Conservation (phyloP, 1,140 invertebrate genomes). For the Oncopeltus fasciatus region DNA sequence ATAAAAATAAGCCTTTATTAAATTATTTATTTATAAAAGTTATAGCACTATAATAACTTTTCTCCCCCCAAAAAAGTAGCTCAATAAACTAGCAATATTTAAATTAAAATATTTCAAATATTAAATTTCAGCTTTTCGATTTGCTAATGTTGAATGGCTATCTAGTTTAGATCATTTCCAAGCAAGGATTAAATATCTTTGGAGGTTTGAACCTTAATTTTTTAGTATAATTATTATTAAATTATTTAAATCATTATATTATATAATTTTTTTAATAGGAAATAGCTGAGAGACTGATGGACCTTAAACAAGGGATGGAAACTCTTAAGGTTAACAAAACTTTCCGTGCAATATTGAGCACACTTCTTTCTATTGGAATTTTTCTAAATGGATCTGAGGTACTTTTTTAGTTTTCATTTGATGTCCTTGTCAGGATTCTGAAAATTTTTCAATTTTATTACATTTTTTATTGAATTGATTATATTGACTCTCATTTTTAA, state of each 20-base stretch:
- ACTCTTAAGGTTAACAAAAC: slow-evolving; percentile 81
- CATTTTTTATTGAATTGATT: background rate
- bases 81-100: no score
- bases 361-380: slow-evolving; percentile 87
- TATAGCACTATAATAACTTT: no score
- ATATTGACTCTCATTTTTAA: background rate
- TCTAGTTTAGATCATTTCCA: no score
- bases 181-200: background rate
- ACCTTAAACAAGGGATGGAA: slow-evolving; percentile 91
- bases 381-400: slow-evolving; percentile 89
- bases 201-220: background rate
- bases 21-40: no score
- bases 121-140: no score
- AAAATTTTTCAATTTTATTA: no score
- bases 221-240: background rate
- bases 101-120: no score
- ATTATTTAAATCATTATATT: background rate
- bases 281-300: slow-evolving; percentile 95
- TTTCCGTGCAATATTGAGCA: slow-evolving; percentile 85
- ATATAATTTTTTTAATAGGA: slow-evolving; percentile 44
- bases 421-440: no score
- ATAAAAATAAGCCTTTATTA: no score
- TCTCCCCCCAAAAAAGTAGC: no score
- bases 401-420: background rate
- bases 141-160: no score